A percentile compares a stretch with the other conserved stretches of the same genome.
Evolutionary conservation across 2,888 invertebrate genomes (phyloP).

Genomic region (Scelioninae gen. 2): DNA sequence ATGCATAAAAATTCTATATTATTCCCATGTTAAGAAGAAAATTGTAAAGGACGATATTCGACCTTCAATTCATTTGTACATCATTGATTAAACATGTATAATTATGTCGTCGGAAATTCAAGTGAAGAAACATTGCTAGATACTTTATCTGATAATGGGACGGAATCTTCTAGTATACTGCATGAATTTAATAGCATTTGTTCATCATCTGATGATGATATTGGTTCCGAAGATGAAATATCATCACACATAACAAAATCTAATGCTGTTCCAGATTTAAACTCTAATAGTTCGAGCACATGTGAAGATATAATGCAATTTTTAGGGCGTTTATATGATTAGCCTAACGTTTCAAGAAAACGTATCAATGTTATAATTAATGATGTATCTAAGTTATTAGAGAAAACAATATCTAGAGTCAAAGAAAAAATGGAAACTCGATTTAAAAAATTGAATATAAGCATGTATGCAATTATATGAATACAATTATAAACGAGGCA

Average conservation of each 20-base stretch:
- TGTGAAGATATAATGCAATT: slow-evolving; percentile 14
- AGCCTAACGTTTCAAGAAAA: slow-evolving; percentile 21
- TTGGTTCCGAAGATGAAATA: no score
- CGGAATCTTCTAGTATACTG: no score
- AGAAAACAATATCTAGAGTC: slow-evolving; percentile 9
- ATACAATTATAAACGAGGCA: slow-evolving; percentile 7
- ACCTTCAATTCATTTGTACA: slow-evolving; percentile 25
- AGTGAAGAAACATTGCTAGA: no score
- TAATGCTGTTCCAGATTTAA: no score
- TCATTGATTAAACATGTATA: slow-evolving; percentile 22
- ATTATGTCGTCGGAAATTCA: no score
- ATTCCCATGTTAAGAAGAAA: slow-evolving; percentile 12
- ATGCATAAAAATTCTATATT: slow-evolving; percentile 3
- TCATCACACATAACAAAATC: no score
- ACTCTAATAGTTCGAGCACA: no score
- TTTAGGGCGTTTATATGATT: slow-evolving; percentile 13
- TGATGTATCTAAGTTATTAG: slow-evolving; percentile 11
- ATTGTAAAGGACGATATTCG: slow-evolving; percentile 18
- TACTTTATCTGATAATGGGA: no score
- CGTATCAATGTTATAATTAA: slow-evolving; percentile 11
- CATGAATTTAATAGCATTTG: no score
- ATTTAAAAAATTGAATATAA: no score
- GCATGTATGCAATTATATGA: slow-evolving; percentile 1
- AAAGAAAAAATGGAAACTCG: no score
- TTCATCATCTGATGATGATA: no score